Evolutionary conservation across 2,888 invertebrate species (phyloP).

Genomic region (Watsonalla cultraria): DNA sequence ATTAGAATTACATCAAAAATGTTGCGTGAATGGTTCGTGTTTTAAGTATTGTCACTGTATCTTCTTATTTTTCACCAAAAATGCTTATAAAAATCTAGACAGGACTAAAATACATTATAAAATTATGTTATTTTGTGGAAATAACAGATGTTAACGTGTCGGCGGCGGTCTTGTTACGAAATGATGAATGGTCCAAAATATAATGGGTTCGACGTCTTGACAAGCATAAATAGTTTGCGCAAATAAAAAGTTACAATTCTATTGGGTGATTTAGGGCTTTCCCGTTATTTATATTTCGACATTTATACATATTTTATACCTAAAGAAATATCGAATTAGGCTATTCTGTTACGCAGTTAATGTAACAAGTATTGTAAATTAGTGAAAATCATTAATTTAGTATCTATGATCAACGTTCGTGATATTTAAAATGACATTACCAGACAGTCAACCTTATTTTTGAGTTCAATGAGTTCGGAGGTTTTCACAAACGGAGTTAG

Average conservation of each 20-base stretch:
- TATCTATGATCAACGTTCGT: too few relatives aligned
- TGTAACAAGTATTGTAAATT: too few relatives aligned
- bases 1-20: conserved; percentile 36
- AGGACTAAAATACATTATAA: too few relatives aligned
- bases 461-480: too few relatives aligned
- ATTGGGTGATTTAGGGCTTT: not conserved
- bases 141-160: not conserved
- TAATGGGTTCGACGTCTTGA: not conserved
- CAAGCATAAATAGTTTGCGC: not conserved
- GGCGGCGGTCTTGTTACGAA: not conserved
- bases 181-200: not conserved
- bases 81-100: too few relatives aligned
- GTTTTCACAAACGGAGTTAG: too few relatives aligned
- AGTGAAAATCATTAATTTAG: too few relatives aligned
- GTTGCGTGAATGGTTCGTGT: conserved; percentile 21
- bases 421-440: too few relatives aligned
- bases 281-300: not conserved
- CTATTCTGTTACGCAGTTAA: too few relatives aligned
- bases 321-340: too few relatives aligned
- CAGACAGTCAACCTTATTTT: too few relatives aligned
- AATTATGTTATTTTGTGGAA: not conserved
- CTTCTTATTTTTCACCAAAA: not conserved
- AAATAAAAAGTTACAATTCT: not conserved
- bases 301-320: too few relatives aligned
- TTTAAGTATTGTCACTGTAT: conserved; percentile 1